Evolutionary conservation across 2,888 invertebrate genomes (phyloP).

Genomic region (Hoplodrina ambigua): DNA sequence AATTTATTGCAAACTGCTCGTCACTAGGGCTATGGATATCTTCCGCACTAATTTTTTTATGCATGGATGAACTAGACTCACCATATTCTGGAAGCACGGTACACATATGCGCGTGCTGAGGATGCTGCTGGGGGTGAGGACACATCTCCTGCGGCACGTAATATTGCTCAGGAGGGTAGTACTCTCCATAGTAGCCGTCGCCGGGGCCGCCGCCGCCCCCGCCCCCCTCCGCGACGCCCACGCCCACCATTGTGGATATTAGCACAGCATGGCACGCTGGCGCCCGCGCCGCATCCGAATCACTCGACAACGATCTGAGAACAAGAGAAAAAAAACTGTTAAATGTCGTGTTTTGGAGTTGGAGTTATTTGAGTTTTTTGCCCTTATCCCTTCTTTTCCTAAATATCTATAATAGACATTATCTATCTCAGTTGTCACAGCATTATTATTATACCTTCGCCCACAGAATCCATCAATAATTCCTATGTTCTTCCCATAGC

Average conservation of each 20-base stretch:
- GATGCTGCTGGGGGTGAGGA: constrained; percentile 91
- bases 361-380: too few relatives aligned
- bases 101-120: constrained; percentile 92
- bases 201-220: constrained; percentile 82
- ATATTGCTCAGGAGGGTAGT: constrained; percentile 91
- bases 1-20: too few relatives aligned
- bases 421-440: too few relatives aligned
- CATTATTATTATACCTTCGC: too few relatives aligned
- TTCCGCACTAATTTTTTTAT: too few relatives aligned
- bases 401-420: too few relatives aligned
- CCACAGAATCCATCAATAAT: too few relatives aligned
- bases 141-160: constrained; percentile 91
- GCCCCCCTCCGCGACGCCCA: constrained; percentile 87
- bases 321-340: constrained; percentile 56
- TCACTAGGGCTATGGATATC: too few relatives aligned
- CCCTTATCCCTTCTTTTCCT: neutral
- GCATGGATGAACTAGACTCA: constrained; percentile 78
- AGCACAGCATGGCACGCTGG: constrained; percentile 82
- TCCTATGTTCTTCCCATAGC: too few relatives aligned
- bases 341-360: neutral
- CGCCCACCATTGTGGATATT: constrained; percentile 86
- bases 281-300: constrained; percentile 78
- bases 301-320: constrained; percentile 77
- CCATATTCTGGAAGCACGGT: constrained; percentile 94
- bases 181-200: constrained; percentile 89